Evolutionary conservation across 1,140 invertebrate species (phyloP), one percentile per base, ranked within the genome.

Genomic region (Diorhabda carinulata): DNA sequence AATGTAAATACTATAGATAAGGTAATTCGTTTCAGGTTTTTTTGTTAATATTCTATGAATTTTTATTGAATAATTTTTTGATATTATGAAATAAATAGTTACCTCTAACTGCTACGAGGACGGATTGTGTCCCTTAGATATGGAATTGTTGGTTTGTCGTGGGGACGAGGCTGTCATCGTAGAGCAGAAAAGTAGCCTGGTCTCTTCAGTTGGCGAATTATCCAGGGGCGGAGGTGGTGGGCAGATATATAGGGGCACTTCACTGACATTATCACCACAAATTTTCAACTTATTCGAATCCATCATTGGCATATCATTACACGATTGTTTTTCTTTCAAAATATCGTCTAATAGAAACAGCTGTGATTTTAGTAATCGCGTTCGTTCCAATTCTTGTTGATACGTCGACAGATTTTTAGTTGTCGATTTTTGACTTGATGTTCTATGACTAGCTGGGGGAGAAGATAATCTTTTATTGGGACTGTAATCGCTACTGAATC

Each of bases 201-300:
- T 85, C 75, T 86, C 84, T 77, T 87, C 85, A 4, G 83, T 84
- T 9, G 84, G 84, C 8, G 85, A 84, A 70, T 84, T 84, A 61
- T 81, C 83, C 76, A 83, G 82, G 3, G 84, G 82, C 10, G 83
- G 81, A 25, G 83, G 81, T 42, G 83, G 83, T 7, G 83, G 83
- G 68, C 83, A 84, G 57, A 84, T 84, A 74, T 82, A 83, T 45
- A 84, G 74, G 3, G 82, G 80, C 68, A 78, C 70, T 66, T 80
- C 78, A 70, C 71, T 66, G 67, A 78, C 70, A 73, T 66, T 70
- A 68, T 70, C 71, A 66, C 69, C 70, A 64, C 70, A 68, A 57
- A 67, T 61, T 60, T 65, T 74, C 6, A 79, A 75, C 60, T 80
- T 83, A 73, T 80, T 78, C 61, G 81, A 82, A 71, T 81, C 82